Evolutionary conservation across 2,797 vertebrate species (phyloP), one percentile per base, ranked within the genome.

Genomic region (Distichodus sexfasciatus): DNA sequence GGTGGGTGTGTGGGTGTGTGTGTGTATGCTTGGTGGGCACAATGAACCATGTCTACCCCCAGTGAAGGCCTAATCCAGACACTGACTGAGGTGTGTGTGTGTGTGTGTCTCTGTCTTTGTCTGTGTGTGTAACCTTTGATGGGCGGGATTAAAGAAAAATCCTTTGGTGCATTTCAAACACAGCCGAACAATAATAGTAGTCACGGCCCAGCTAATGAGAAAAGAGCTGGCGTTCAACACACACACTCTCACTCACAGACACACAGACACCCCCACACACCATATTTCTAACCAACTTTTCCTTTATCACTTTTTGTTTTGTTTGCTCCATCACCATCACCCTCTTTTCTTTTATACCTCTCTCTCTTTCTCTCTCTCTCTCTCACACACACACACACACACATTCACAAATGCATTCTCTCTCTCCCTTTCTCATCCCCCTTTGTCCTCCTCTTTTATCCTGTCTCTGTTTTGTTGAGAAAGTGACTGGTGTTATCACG

Each of bases 101-200:
- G 66, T 66, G 46, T 61, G 31, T 77, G 64, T 61, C 46, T 64
- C 40, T 69, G 69, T 59, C 41, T 74, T 87, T 87, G 86, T 80
- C 78, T 85, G 87, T 88, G 90, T 73, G 83, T 90, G 85, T 86
- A 92, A 94, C 89, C 90, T 94, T 94, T 95, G 94, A 94, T 92
- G 91, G 90, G 88, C 79, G 70, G 92, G 94, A 95, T 95, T 95
- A 95, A 92, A 92, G 89, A 86, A 91, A 94, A 94, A 91, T 93
- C 89, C 93, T 94, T 94, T 92, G 93, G 91, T 92, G 92, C 82
- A 94, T 94, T 94, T 94, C 93, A 94, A 95, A 94, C 88, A 82
- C 88, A 77, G 78, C 76, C 83, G 87, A 90, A 96, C 93, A 95
- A 95, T 94, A 91, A 93, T 91, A 89, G 91, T 87, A 93, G 90